Base-by-base conservation (phyloP, 2,113 vertebrate species). In the Salvelinus sp. region DNA sequence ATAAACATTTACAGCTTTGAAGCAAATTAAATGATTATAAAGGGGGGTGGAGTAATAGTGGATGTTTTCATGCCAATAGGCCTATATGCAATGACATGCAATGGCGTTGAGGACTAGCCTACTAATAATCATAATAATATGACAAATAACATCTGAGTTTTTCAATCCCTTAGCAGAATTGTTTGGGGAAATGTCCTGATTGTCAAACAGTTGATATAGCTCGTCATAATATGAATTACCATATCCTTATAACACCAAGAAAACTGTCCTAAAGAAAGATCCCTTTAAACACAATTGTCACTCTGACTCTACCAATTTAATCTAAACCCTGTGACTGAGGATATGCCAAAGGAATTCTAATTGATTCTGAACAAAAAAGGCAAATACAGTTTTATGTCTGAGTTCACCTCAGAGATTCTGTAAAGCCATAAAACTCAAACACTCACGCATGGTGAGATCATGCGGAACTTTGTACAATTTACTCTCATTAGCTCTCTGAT, bases 301-400 rank as follows among this genome's bases (percentile, higher is more conserved):
- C 16, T 33, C 27, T 67, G 23, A 13, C 1, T 44, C 9, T 6
- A 5, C 16, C 28, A 67, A 67, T 30, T 30, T 3, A 18, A 28
- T 67, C 18, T 6, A 63, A 28, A 50, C 64, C 33, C 14, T 64
- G 66, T 75, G 27, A 78, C 79, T 74, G 73, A 57, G 33, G 78
- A 75, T 74, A 7, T 20, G 75, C 0, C 65, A 79, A 33, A 74
- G 79, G 73, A 79, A 79, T 77, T 74, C 4, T 22, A 74, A 81
- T 82, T 66, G 16, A 14, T 66, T 66, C 25, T 18, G 6, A 14
- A 33, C 16, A 18, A 27, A 54, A 28, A 25, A 2, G 27, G 23
- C 2, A 50, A 70, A 6, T 12, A 50, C 38, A 28, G 18, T 67
- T 71, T 57, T 57, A 48, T 48, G 54, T 30, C 28, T 67, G 27